These are phyloP conservation scores for Iguana delicatissima DNA, from an alignment of 2,797 vertebrate species.

Conservation along the genomic window DNA sequence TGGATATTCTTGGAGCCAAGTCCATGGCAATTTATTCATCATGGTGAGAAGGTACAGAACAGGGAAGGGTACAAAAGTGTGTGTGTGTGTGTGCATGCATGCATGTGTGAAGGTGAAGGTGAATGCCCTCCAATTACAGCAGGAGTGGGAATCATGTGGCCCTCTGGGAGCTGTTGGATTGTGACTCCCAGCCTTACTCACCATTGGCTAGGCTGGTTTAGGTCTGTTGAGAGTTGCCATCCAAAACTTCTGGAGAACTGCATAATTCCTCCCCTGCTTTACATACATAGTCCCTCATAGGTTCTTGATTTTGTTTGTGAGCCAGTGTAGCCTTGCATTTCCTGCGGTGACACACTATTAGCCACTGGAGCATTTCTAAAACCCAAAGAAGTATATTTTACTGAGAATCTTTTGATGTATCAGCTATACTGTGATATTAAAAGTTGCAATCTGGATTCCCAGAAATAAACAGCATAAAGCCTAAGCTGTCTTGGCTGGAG, in stretches of 20 bases:
- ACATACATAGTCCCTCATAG: not conserved
- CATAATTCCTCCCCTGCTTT: too few species aligned
- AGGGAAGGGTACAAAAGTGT: too few species aligned
- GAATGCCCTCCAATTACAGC: not conserved
- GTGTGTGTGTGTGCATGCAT: too few species aligned
- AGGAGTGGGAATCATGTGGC: too few species aligned
- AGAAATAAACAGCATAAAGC: conserved; percentile 12
- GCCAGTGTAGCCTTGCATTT: not conserved
- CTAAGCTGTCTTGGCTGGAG: conserved; percentile 4
- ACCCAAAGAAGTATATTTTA: not conserved
- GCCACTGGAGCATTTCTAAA: not conserved
- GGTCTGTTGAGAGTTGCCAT: too few species aligned
- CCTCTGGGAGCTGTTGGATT: too few species aligned
- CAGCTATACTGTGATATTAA: not conserved
- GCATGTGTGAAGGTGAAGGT: too few species aligned
- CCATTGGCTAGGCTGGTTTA: too few species aligned
- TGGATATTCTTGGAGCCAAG: not conserved
- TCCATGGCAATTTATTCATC: not conserved
- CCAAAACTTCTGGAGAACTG: too few species aligned
- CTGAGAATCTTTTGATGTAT: not conserved
- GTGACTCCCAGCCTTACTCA: too few species aligned
- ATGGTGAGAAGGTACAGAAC: too few species aligned
- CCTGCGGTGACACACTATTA: not conserved
- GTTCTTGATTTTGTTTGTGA: not conserved
- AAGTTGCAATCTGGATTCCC: conserved; percentile 6